A percentile compares a stretch with the other conserved stretches of the same genome.
Conservation (phyloP, 2,113 vertebrate genomes). For the Bos indicus region DNA sequence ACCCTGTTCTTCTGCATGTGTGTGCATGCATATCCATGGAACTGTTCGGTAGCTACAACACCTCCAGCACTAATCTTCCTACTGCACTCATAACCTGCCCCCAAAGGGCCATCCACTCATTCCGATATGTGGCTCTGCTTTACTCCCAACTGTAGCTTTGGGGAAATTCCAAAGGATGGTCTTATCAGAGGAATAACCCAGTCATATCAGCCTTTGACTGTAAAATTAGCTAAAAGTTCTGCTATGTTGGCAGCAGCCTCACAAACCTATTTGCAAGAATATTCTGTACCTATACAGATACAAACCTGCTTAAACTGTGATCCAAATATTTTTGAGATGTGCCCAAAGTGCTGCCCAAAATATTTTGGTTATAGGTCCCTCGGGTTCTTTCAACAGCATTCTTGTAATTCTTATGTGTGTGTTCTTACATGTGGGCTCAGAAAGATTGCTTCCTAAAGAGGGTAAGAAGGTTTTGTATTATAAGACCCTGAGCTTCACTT, state of each 20-base stretch:
- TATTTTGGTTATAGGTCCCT: background rate
- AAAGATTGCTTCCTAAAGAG: background rate
- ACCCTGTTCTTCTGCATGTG: background rate
- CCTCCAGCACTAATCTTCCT: background rate
- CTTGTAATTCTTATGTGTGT: background rate
- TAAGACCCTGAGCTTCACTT: background rate
- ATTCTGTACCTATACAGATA: background rate
- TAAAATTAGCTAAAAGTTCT: background rate
- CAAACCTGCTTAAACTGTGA: background rate
- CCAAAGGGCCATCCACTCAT: background rate
- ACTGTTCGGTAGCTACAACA: background rate
- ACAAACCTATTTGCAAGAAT: background rate
- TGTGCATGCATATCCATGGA: accelerated
- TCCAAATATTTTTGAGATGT: background rate
- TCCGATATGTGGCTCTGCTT: background rate
- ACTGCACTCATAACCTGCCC: background rate
- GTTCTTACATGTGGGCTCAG: background rate
- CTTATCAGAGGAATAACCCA: background rate
- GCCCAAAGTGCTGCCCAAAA: background rate
- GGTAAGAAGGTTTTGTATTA: background rate
- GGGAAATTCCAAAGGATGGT: background rate
- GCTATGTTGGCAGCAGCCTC: background rate
- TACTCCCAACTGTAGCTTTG: background rate
- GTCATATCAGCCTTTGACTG: background rate
- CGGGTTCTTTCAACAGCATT: background rate